Evolutionary conservation across 2,113 vertebrate species (phyloP).

Genomic region (Talpa occidentalis): DNA sequence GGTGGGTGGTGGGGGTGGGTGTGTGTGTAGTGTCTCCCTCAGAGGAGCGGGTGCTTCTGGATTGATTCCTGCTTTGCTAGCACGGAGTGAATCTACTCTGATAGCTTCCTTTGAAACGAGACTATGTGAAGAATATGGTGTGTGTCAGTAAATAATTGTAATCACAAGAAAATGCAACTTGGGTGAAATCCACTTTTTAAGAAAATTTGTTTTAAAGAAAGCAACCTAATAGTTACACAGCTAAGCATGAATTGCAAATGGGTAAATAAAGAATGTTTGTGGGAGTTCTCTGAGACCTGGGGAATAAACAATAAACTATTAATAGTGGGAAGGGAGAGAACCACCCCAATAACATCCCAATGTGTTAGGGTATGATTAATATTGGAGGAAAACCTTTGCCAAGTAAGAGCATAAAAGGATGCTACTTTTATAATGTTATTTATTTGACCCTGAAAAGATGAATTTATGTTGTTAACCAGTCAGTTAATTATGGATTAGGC

Average conservation of each 20-base stretch:
- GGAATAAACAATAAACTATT: background rate
- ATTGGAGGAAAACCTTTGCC: background rate
- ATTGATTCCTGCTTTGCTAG: background rate
- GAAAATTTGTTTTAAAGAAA: background rate
- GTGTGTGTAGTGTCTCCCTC: rapidly evolving
- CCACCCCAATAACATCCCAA: too few relatives aligned
- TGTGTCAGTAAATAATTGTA: background rate
- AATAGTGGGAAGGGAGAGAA: background rate
- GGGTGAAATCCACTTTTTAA: background rate
- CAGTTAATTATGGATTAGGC: background rate
- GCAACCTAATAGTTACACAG: background rate
- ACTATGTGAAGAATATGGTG: rapidly evolving
- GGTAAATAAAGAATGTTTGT: background rate
- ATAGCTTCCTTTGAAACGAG: background rate
- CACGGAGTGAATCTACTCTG: background rate
- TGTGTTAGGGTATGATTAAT: background rate
- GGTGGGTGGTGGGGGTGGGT: background rate
- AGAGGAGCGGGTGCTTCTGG: background rate
- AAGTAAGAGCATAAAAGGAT: background rate
- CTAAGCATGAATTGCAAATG: background rate
- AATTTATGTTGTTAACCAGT: background rate
- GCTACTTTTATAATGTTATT: background rate
- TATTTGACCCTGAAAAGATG: background rate
- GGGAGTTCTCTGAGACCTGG: background rate
- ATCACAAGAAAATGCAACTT: background rate